Evolutionary conservation across 2,113 vertebrate genomes (phyloP), one percentile per base, ranked within the genome.

Genomic region (Proterorhinus semilunaris): DNA sequence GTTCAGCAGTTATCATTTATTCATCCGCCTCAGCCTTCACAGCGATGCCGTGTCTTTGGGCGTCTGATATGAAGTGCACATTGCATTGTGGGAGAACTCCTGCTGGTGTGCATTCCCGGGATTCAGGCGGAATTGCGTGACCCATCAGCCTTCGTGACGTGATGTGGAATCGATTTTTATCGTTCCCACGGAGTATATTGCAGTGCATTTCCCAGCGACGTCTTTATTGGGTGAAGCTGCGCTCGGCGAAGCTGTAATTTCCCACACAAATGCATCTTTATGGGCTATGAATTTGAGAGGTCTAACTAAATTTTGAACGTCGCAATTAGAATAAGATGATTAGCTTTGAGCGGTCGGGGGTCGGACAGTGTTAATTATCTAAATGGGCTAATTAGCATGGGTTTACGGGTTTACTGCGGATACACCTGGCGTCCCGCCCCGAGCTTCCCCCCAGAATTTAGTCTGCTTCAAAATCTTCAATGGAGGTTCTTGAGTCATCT

Each of bases 351-450:
- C 13, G 15, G 42, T 1, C n/a, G 58, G 36, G 36, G 42, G 13
- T 10, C n/a, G 6, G 8, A 15, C 8, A n/a, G 5, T 15, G 6
- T n/a, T 61, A 61, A 61, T 61, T 45, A 44, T 42, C 58, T 6
- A 16, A 61, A 61, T 61, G 42, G 45, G 36, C 42, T 61, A n/a
- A n/a, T 61, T 61, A 61, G 42, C 58, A 44, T 44, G n/a, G 58
- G 45, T 61, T 12, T 13, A 44, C 9, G n/a, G 58, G 45, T 61
- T 12, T 13, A 44, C 9, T 0, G 58, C 42, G 13, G 3, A 61
- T 43, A 61, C 12, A 61, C 12, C 42, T 51, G 8, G 49, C 21
- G 21, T 13, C 49, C 15, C 49, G 12, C 1, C 27, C 27, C 27
- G 49, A 51, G 49, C 12, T 10, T 9, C 10, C 17, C 10, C 17